Evolutionary conservation across 1,140 invertebrate species (phyloP).

Genomic region (Apis mellifera): Amel_HAv3.1 CM009937.2:13778001-13778500

Average conservation of each 20-base stretch:
- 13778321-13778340: too few relatives aligned
- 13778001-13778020: slow-evolving; percentile 85
- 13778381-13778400: too few relatives aligned
- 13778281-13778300: background rate
- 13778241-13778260: too few relatives aligned
- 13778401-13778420: too few relatives aligned
- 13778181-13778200: background rate
- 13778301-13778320: too few relatives aligned
- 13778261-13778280: background rate
- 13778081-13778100: slow-evolving; percentile 94
- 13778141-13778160: background rate
- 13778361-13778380: too few relatives aligned
- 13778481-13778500: too few relatives aligned
- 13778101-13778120: slow-evolving; percentile 85
- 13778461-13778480: too few relatives aligned
- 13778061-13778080: slow-evolving; percentile 91
- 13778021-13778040: slow-evolving; percentile 88
- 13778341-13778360: too few relatives aligned
- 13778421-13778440: too few relatives aligned
- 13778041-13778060: slow-evolving; percentile 91
- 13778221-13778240: background rate
- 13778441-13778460: too few relatives aligned
- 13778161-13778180: background rate
- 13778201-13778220: too few relatives aligned
- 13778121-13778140: background rate